Conservation (phyloP, 2,113 vertebrate genomes). For the Gila orcuttii region DNA sequence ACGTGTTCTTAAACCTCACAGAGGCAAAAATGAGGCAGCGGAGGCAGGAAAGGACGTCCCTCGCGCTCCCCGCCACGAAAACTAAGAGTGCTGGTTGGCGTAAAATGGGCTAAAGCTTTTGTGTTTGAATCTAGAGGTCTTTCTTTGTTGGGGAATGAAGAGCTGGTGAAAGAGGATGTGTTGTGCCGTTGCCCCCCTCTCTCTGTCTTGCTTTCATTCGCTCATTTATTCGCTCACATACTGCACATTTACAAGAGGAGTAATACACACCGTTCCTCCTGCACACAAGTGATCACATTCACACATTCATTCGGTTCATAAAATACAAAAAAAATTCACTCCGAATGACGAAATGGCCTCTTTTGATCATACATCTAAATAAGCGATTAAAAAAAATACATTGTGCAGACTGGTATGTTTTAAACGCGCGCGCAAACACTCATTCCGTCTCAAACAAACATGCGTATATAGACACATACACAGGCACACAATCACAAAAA, state of each 20-base stretch:
- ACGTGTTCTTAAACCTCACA: conserved; percentile 58
- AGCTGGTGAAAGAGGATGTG: conserved; percentile 77
- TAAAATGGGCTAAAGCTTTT: conserved; percentile 70
- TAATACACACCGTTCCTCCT: conserved; percentile 48
- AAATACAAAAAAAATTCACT: conserved; percentile 69
- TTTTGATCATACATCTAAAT: conserved; percentile 75
- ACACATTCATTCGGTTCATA: conserved; percentile 61
- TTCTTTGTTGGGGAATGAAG: conserved; percentile 68
- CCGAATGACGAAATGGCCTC: conserved; percentile 74
- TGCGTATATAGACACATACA: conserved; percentile 60
- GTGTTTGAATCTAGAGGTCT: conserved; percentile 70
- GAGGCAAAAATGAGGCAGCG: conserved; percentile 64
- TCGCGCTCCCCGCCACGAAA: conserved; percentile 17
- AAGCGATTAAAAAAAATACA: conserved; percentile 59
- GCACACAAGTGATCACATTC: conserved; percentile 35
- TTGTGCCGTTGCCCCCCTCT: conserved; percentile 75
- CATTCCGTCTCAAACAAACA: conserved; percentile 51
- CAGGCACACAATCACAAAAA: conserved; percentile 66
- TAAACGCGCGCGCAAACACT: conserved; percentile 61
- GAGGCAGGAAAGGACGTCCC: conserved; percentile 37
- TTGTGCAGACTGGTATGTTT: conserved; percentile 79
- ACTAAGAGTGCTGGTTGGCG: conserved; percentile 54
- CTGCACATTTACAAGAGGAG: conserved; percentile 47
- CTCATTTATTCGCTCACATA: conserved; percentile 24
- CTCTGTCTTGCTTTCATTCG: conserved; percentile 43